phyloP scores from a whole-genome alignment of 2,113 vertebrate genomes.

The Serinus canaria region DNA sequence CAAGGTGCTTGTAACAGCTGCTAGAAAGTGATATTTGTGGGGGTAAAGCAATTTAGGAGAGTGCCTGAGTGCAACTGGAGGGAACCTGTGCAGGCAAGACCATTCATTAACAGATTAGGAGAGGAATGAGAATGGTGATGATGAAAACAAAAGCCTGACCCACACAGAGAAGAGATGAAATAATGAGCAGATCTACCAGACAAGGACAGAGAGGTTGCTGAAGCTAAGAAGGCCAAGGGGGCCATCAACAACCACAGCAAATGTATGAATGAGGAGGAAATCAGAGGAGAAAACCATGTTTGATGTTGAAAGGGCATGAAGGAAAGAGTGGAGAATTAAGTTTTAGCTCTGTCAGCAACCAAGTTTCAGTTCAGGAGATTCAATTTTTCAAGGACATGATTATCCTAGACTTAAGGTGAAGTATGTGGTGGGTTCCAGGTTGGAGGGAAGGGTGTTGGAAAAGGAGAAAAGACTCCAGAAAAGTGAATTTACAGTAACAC shows the following conservation, averaged over 20 bases:
- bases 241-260: background rate
- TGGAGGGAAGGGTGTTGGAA: background rate
- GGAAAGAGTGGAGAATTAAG: background rate
- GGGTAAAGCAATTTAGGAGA: conserved; percentile 25
- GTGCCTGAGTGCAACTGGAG: background rate
- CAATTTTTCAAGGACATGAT: background rate
- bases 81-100: background rate
- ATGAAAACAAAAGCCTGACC: conserved; percentile 28
- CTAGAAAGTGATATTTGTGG: background rate
- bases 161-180: background rate
- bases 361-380: background rate
- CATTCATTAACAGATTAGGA: conserved; percentile 26
- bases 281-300: background rate
- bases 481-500: background rate
- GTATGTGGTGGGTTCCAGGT: background rate
- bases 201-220: background rate
- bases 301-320: background rate
- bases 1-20: background rate
- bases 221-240: background rate
- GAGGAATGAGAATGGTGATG: background rate
- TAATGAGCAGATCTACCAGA: background rate
- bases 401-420: background rate
- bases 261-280: background rate
- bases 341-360: background rate
- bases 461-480: background rate